A percentile compares a stretch with the other conserved stretches of the same genome.
Evolutionary conservation across 2,113 vertebrate species (phyloP).

Genomic region (Phodopus roborovskii): DNA sequence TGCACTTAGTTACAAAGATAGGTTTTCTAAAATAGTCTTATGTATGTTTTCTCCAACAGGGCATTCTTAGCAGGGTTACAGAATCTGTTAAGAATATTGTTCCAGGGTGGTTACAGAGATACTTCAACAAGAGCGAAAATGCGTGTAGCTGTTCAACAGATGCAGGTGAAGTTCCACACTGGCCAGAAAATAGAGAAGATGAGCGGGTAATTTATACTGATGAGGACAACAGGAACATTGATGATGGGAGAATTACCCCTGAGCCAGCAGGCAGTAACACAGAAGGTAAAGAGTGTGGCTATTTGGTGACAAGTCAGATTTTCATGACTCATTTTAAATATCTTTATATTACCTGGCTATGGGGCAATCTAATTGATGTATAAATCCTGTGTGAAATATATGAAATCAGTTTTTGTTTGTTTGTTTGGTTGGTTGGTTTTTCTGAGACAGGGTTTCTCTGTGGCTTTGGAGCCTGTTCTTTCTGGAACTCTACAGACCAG

Average conservation of each 20-base stretch:
- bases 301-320: conserved; percentile 31
- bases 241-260: conserved; percentile 90
- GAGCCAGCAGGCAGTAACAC: conserved; percentile 92
- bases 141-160: conserved; percentile 81
- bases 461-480: too few relatives aligned
- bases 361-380: conserved; percentile 50
- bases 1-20: conserved; percentile 42
- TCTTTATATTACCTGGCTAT: conserved; percentile 75
- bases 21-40: conserved; percentile 40
- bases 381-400: background rate
- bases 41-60: conserved; percentile 85
- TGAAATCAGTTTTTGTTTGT: background rate
- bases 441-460: too few relatives aligned
- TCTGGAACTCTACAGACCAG: too few relatives aligned
- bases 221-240: conserved; percentile 84
- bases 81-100: conserved; percentile 98
- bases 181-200: conserved; percentile 85
- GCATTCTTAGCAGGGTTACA: conserved; percentile 95
- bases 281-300: conserved; percentile 85
- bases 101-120: conserved; percentile 96
- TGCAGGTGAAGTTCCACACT: conserved; percentile 78
- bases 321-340: conserved; percentile 68
- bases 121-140: conserved; percentile 94
- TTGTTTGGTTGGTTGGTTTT: too few relatives aligned
- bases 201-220: conserved; percentile 85